Conservation (phyloP, 2,113 vertebrate genomes). For the Perccottus glenii region DNA sequence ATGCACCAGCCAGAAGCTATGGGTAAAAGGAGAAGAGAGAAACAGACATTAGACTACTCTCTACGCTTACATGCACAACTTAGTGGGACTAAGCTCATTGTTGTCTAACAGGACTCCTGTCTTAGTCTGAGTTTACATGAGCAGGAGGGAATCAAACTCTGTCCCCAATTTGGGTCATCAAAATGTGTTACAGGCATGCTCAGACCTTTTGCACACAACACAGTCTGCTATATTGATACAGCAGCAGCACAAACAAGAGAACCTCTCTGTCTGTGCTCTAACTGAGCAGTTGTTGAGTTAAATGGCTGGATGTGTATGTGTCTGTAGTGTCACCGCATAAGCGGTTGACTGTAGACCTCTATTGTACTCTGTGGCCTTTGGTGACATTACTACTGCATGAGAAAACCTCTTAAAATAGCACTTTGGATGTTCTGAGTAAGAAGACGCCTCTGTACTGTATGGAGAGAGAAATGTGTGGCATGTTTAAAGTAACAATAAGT, state of each 20-base stretch:
- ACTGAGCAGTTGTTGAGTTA: conserved; percentile 27
- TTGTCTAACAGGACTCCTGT: too few species aligned
- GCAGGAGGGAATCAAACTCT: too few species aligned
- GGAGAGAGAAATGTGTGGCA: conserved; percentile 6
- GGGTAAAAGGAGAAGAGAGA: too few species aligned
- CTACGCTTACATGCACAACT: too few species aligned
- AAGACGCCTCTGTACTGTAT: conserved; percentile 2
- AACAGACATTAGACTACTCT: too few species aligned
- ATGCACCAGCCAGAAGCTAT: not conserved
- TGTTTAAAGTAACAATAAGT: not conserved
- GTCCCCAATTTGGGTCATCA: too few species aligned
- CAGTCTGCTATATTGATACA: too few species aligned
- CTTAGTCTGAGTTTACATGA: too few species aligned
- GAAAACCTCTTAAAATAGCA: conserved; percentile 45
- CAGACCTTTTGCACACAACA: too few species aligned
- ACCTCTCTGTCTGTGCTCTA: conserved; percentile 1
- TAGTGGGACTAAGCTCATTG: too few species aligned
- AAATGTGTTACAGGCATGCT: too few species aligned
- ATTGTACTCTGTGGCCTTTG: conserved; percentile 36
- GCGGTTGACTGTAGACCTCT: conserved; percentile 39
- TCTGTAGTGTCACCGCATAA: conserved; percentile 37
- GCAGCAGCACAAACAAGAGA: too few species aligned
- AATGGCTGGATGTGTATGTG: conserved; percentile 24
- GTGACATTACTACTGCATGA: conserved; percentile 50
- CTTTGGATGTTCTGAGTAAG: conserved; percentile 3